These are phyloP conservation scores for Agrotis segetum DNA, from an alignment of 2,888 invertebrate genomes.

Conservation along the genomic window DNA sequence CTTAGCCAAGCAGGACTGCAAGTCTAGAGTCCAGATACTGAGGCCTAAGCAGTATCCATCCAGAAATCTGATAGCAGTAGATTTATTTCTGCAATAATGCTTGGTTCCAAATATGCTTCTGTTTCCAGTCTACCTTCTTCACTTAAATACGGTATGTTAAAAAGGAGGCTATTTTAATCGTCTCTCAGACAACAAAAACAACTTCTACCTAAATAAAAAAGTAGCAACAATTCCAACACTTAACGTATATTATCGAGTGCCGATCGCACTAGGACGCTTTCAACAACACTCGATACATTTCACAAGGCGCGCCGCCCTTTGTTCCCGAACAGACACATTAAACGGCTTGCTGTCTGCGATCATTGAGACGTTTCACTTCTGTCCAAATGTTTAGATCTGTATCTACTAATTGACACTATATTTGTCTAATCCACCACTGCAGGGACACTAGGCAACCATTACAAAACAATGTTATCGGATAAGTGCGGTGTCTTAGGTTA, in stretches of 20 bases:
- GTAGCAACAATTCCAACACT: constrained; percentile 72
- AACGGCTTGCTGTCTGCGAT: constrained; percentile 65
- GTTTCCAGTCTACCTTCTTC: background rate
- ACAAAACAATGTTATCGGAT: constrained; percentile 31
- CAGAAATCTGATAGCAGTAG: too few species aligned
- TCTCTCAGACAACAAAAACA: constrained; percentile 38
- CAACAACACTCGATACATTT: constrained; percentile 82
- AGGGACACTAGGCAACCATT: constrained; percentile 20
- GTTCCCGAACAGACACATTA: constrained; percentile 66
- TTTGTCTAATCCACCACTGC: constrained; percentile 58
- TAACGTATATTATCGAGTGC: constrained; percentile 72
- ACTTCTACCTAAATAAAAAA: constrained; percentile 47
- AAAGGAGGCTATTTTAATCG: constrained; percentile 4
- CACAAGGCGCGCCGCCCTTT: constrained; percentile 74
- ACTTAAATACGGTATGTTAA: too few species aligned
- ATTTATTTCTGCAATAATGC: background rate
- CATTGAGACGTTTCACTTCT: constrained; percentile 60
- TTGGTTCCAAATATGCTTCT: background rate
- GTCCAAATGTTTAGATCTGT: constrained; percentile 66
- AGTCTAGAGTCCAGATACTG: too few species aligned
- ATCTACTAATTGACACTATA: constrained; percentile 70
- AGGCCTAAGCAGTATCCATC: too few species aligned
- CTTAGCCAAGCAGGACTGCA: too few species aligned
- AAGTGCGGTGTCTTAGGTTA: constrained; percentile 28
- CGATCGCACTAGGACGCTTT: constrained; percentile 76